Percentiles rank a stretch among this genome's conserved stretches.
phyloP scores from a whole-genome alignment of 2,113 vertebrate species.

The Spermophilus dauricus region DNA sequence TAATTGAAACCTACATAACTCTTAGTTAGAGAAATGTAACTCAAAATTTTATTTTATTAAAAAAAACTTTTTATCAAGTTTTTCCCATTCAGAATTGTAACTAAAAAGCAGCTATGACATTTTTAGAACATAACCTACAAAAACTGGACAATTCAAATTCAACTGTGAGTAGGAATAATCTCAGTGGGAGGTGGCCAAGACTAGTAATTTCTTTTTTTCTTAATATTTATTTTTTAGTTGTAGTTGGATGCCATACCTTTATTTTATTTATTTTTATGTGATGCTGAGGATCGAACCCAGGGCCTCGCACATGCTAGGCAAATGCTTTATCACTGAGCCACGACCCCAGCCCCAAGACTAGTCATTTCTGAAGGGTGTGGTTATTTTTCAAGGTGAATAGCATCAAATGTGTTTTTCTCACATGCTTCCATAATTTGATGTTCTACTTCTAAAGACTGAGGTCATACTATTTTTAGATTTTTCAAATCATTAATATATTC shows the following conservation, averaged over 20 bases:
- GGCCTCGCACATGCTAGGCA: too few species aligned
- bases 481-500: slow-evolving; percentile 57
- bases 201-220: neutral
- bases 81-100: neutral
- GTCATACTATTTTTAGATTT: slow-evolving; percentile 65
- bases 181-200: neutral
- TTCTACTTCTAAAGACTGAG: slow-evolving; percentile 52
- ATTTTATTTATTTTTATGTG: too few species aligned
- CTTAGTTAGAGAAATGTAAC: neutral
- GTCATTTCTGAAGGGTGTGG: slow-evolving; percentile 6
- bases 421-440: neutral
- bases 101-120: neutral
- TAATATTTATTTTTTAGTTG: too few species aligned
- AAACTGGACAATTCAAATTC: neutral
- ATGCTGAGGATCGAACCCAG: too few species aligned
- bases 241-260: too few species aligned
- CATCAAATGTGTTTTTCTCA: neutral
- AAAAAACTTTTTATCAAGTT: slow-evolving; percentile 7
- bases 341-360: neutral
- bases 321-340: too few species aligned
- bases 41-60: slow-evolving; percentile 21
- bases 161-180: neutral
- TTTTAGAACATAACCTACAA: slow-evolving; percentile 12
- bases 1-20: neutral
- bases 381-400: slow-evolving; percentile 35